Evolutionary conservation across 64 coral and sea anemone genomes (phyloP), one percentile per base, ranked within the genome.

Genomic region (Astreopora myriophthalma): DNA sequence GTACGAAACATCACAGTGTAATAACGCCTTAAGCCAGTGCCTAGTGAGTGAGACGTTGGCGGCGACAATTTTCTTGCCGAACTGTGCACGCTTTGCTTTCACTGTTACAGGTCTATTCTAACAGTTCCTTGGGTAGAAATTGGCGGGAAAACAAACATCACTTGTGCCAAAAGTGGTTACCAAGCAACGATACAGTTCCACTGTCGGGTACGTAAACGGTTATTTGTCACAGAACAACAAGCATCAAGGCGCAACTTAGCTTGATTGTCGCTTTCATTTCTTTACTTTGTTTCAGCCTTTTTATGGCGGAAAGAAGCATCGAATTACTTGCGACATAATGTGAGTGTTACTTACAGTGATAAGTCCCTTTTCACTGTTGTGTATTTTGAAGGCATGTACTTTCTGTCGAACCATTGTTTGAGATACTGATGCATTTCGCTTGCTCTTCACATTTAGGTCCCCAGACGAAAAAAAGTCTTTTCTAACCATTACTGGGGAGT

Each of bases 111-210:
- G 34, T 98, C 96, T 0, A 98, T 98, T 64, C 70, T 98, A 19
- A 98, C 96, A 70, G 74, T 98, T 14, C 96, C 96, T 11, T 98
- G 96, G 96, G 90, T 95, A 60, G 96, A 98, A 72, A 95, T 98
- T 42, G 96, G 96, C 31, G 96, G 96, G 0, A 95, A 98, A 80
- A 87, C 86, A 0, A 46, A 87, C 10, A 95, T 98, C 73, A 89
- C 90, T 32, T 98, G 96, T 49, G 86, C 96, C 11, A 95, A 98
- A 66, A 76, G 79, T 67, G 96, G 96, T 12, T 98, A 98, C 46
- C 85, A 80, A 40, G 89, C 96, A 0, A 90, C 86, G 32, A 40
- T 95, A 75, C 96, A 98, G 66, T 98, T 98, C 80, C 96, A 98
- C 27, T 98, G 96, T 37, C 92, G 92, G 80, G 96, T 98, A 87